Evolutionary conservation across 2,888 invertebrate species (phyloP).

Genomic region (Drosophila lutescens): DNA sequence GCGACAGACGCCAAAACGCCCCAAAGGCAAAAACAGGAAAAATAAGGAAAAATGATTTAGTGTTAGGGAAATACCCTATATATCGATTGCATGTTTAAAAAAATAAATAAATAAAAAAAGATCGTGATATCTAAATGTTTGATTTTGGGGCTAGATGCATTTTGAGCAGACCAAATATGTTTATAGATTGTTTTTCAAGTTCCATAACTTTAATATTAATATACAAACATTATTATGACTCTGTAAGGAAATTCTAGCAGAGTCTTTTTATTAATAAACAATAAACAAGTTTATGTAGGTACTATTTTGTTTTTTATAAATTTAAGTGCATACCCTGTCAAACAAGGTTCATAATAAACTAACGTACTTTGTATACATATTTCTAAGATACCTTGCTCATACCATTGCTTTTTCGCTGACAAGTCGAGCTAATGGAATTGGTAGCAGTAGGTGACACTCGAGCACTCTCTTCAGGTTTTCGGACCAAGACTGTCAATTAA

Average conservation of each 20-base stretch:
- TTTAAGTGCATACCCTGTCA: too few species aligned
- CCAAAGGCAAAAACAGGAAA: slow-evolving; percentile 46
- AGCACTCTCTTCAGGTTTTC: slow-evolving; percentile 46
- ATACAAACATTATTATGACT: too few species aligned
- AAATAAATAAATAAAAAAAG: neutral
- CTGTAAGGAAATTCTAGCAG: too few species aligned
- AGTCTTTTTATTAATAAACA: too few species aligned
- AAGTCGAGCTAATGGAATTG: slow-evolving; percentile 68
- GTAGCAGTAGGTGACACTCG: slow-evolving; percentile 56
- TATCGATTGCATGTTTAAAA: neutral
- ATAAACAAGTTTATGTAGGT: too few species aligned
- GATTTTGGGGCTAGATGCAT: neutral
- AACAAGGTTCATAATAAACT: too few species aligned
- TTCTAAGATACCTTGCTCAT: slow-evolving; percentile 17
- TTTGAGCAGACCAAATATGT: too few species aligned
- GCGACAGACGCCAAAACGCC: slow-evolving; percentile 61
- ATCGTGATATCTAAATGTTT: neutral
- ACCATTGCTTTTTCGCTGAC: slow-evolving; percentile 42
- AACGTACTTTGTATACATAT: too few species aligned
- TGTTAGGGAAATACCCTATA: slow-evolving; percentile 27
- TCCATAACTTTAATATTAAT: too few species aligned
- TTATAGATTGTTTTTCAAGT: too few species aligned
- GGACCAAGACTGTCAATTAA: slow-evolving; percentile 63
- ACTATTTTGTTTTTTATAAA: too few species aligned
- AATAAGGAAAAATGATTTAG: slow-evolving; percentile 14